These are phyloP conservation scores for Apotomis capreana DNA, from an alignment of 2,888 invertebrate species.

Conservation along the genomic window DNA sequence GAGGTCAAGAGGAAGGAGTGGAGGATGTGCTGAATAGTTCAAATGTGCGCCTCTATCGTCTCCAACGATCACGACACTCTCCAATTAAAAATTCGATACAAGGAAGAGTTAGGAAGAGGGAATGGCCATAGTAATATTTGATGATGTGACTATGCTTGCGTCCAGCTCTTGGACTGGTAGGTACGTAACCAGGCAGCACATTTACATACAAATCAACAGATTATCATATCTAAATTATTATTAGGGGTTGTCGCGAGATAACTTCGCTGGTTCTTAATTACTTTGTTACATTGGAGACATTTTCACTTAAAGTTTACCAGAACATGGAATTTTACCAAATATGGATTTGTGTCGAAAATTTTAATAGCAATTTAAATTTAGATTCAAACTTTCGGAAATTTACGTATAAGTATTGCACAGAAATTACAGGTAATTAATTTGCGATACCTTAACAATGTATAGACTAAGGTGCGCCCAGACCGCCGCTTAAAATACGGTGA, in stretches of 20 bases:
- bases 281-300: slow-evolving; percentile 12
- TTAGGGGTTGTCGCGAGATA: slow-evolving; percentile 20
- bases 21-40: too few species aligned
- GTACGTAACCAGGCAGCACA: slow-evolving; percentile 19
- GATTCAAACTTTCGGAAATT: neutral
- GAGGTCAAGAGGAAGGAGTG: too few species aligned
- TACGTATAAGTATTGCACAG: neutral
- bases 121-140: neutral
- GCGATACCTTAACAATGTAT: too few species aligned
- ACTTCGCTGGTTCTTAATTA: slow-evolving; percentile 15
- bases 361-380: neutral
- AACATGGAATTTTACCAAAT: neutral
- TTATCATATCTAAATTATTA: slow-evolving; percentile 41
- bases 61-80: too few species aligned
- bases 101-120: too few species aligned
- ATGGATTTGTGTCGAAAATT: neutral
- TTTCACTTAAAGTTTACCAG: slow-evolving; percentile 7
- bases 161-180: slow-evolving; percentile 7
- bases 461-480: too few species aligned
- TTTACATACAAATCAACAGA: slow-evolving; percentile 40
- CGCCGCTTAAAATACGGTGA: too few species aligned
- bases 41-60: too few species aligned
- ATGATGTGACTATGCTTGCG: neutral
- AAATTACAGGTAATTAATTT: too few species aligned
- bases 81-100: too few species aligned